These are phyloP conservation scores for Etheostoma cragini DNA, from an alignment of 2,113 vertebrate species.

Conservation along the genomic window DNA sequence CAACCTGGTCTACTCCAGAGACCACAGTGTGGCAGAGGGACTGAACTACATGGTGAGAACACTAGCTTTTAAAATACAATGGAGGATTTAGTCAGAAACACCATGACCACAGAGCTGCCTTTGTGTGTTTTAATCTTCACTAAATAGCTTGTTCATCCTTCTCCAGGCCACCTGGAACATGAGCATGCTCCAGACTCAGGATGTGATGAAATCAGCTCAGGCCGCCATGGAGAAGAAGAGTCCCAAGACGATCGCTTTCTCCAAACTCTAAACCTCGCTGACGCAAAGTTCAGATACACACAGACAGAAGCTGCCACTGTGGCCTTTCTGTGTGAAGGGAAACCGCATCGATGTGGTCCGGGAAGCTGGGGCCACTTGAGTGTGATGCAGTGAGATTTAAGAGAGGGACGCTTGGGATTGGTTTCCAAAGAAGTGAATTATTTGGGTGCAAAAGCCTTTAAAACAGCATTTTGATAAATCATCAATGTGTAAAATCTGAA, in stretches of 20 bases:
- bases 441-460: background rate
- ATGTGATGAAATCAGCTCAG: constrained; percentile 88
- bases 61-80: background rate
- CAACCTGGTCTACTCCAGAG: constrained; percentile 89
- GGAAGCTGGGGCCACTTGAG: background rate
- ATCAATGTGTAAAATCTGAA: background rate
- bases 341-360: background rate
- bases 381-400: background rate
- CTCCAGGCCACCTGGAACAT: constrained; percentile 90
- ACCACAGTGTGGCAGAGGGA: constrained; percentile 86
- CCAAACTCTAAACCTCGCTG: constrained; percentile 81
- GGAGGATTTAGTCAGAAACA: background rate
- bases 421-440: no score
- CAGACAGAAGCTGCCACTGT: background rate
- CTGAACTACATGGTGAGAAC: constrained; percentile 84
- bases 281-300: background rate
- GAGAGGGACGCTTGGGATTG: background rate
- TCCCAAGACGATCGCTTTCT: constrained; percentile 80
- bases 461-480: no score
- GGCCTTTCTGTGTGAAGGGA: background rate
- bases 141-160: background rate
- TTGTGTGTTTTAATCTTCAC: background rate
- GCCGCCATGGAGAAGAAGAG: constrained; percentile 89
- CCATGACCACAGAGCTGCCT: background rate
- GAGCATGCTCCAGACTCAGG: constrained; percentile 92